These are phyloP conservation scores for Rosalia funebris DNA, from an alignment of 2,888 invertebrate genomes.

Conservation along the genomic window DNA sequence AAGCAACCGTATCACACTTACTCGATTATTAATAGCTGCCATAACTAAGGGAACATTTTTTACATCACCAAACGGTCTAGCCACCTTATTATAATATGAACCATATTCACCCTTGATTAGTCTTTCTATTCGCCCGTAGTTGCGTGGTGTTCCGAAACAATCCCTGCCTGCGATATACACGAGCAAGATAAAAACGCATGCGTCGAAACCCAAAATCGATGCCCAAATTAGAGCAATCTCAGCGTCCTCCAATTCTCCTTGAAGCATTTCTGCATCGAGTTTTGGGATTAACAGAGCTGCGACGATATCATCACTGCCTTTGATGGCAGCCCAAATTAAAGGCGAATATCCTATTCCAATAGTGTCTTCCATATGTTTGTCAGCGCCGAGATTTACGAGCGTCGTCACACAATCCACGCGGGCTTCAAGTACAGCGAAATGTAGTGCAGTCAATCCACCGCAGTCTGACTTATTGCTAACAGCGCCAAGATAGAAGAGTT, in stretches of 20 bases:
- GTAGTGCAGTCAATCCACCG: conserved; percentile 17
- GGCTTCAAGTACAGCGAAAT: conserved; percentile 15
- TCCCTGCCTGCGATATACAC: not conserved
- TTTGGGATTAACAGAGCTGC: not conserved
- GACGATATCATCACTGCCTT: conserved; percentile 1
- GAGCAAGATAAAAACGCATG: conserved; percentile 1
- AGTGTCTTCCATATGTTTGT: conserved; percentile 6
- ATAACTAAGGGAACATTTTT: conserved; percentile 15
- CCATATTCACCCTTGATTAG: not conserved
- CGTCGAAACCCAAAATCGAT: conserved; percentile 12
- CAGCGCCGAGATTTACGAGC: conserved; percentile 9
- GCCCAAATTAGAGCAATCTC: conserved; percentile 18
- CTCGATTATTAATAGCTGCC: conserved; percentile 19
- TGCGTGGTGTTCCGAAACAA: not conserved
- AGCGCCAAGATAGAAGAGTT: not conserved
- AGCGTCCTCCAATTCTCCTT: not conserved
- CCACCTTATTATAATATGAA: not conserved
- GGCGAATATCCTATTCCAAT: conserved; percentile 5
- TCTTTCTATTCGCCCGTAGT: not conserved
- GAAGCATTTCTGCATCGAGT: not conserved
- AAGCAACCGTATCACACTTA: not conserved
- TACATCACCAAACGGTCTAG: not conserved
- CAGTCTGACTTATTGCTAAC: not conserved
- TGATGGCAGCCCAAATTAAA: conserved; percentile 19
- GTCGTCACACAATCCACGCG: conserved; percentile 11